Base-by-base conservation (phyloP, 1,140 invertebrate species). In the Nephotettix cincticeps region DNA sequence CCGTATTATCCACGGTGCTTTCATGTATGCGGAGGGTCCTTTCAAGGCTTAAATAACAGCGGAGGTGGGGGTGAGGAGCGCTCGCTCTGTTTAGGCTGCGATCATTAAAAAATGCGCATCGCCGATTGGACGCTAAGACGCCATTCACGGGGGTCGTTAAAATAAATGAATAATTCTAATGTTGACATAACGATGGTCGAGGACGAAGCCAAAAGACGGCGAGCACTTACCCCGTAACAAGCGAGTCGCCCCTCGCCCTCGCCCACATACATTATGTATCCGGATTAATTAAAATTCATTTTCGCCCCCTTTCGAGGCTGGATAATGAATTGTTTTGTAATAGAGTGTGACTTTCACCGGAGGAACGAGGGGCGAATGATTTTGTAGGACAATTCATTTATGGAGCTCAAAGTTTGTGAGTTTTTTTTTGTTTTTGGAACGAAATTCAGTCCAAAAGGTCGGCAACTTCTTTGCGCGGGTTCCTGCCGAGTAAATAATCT, bases 111-210 rank as follows among this genome's bases (percentile, higher is more conserved):
- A 61, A 61, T 61, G 56, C 56, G 56, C 56, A 61, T 14, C 56
- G 23, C 6, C 56, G 23, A 61, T 61, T 61, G 56, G 56, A 61
- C 56, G 14, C 6, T 61, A 61, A 61, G 56, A 61, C 56, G 56
- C 56, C 56, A 61, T 61, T 61, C 23, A 61, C 56, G 25, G 27
- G 23, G 23, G 56, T 61, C 56, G 56, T 61, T 61, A 61, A 61
- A 61, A 61, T 61, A 61, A 61, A 61, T 61, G 56, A 61, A 61
- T 61, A 61, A 61, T 61, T 61, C 56, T 61, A 61, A 61, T 61
- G 28, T n/a, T n/a, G 47, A 19, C 17, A n/a, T 51, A 23, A 51
- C 6, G 21, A 19, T 3, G n/a, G 4, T n/a, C 19, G 17, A n/a
- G 47, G 17, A 9, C 3, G 47, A 23, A 6, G 17, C 4, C 47